Conservation (phyloP, 2,113 vertebrate genomes). For the Saccopteryx bilineata region DNA sequence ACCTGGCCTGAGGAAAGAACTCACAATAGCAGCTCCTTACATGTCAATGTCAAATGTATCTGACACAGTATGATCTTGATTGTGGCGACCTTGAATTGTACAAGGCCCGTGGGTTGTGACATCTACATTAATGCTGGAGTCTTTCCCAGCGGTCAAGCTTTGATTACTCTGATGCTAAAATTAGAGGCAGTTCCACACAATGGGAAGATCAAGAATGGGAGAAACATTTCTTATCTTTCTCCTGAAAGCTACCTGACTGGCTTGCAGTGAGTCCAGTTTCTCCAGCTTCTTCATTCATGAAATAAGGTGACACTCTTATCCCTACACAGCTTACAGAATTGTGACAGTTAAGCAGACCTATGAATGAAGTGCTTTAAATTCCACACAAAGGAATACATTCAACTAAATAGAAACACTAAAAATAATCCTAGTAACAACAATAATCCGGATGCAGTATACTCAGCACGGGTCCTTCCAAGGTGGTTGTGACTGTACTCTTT, state of each 20-base stretch:
- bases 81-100: background rate
- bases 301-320: constrained; percentile 51
- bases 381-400: constrained; percentile 71
- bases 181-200: background rate
- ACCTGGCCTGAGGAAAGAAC: background rate
- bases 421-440: constrained; percentile 65
- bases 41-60: background rate
- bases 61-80: background rate
- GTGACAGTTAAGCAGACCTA: constrained; percentile 45
- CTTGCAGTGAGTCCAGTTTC: background rate
- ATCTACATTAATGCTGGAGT: background rate
- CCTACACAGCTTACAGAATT: constrained; percentile 39
- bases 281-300: constrained; percentile 68
- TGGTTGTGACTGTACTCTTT: background rate
- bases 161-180: background rate
- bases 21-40: background rate
- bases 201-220: constrained; percentile 14
- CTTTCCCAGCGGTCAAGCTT: background rate
- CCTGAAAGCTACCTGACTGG: background rate
- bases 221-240: constrained; percentile 10
- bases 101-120: too few species aligned
- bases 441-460: constrained; percentile 5
- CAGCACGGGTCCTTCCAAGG: background rate
- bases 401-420: constrained; percentile 67
- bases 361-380: constrained; percentile 78